Percentiles rank a stretch among this genome's conserved stretches.
Evolutionary conservation across 2,888 invertebrate species (phyloP).

Genomic region (Nephrocerus scutellatus): DNA sequence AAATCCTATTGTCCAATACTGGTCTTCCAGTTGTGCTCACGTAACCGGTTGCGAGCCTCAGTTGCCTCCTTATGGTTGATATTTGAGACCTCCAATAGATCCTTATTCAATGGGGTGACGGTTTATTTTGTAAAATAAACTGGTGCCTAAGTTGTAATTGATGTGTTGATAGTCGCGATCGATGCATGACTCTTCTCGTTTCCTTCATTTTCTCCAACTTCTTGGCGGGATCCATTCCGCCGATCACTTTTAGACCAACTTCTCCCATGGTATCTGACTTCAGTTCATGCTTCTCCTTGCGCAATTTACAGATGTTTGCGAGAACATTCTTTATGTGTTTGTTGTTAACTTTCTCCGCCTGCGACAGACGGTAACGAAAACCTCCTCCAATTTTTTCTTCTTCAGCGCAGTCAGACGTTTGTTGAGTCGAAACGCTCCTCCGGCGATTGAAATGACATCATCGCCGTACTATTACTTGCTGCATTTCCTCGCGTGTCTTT

Average conservation of each 20-base stretch:
- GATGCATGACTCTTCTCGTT: no score
- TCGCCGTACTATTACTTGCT: constrained; percentile 40
- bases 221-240: constrained; percentile 38
- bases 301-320: constrained; percentile 68
- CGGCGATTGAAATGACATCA: constrained; percentile 43
- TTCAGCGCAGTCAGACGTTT: constrained; percentile 68
- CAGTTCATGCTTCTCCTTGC: constrained; percentile 67
- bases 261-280: constrained; percentile 52
- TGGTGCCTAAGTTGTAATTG: no score
- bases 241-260: constrained; percentile 39
- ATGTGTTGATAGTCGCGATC: no score
- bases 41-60: no score
- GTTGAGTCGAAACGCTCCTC: constrained; percentile 52
- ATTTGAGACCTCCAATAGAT: no score
- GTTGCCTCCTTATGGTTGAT: no score
- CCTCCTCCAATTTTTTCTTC: constrained; percentile 77
- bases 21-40: no score
- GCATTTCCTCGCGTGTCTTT: constrained; percentile 45
- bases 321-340: constrained; percentile 74
- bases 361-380: constrained; percentile 77
- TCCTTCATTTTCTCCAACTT: constrained; percentile 45
- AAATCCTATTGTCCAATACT: no score
- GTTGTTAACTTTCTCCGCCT: constrained; percentile 79
- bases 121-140: no score
- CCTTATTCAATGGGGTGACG: no score